Percentiles rank a stretch among this genome's conserved stretches.
These are phyloP conservation scores for Telenomus remus DNA, from an alignment of 1,140 invertebrate species.

Conservation along the genomic window DNA sequence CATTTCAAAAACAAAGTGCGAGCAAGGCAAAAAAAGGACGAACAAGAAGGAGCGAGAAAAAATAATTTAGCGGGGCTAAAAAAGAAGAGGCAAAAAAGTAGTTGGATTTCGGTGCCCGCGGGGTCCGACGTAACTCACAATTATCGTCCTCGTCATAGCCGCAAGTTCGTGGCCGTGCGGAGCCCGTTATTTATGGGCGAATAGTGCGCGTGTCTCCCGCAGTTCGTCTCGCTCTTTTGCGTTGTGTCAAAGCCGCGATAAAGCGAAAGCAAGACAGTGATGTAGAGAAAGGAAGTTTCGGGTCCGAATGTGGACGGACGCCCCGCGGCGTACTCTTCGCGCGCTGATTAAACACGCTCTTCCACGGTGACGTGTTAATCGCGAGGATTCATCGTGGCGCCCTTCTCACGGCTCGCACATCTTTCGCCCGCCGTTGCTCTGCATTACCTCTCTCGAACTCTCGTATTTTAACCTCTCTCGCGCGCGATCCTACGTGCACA, in stretches of 20 bases:
- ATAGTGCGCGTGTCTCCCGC: slow-evolving; percentile 51
- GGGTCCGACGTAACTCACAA: slow-evolving; percentile 65
- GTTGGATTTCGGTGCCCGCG: slow-evolving; percentile 37
- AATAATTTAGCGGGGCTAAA: slow-evolving; percentile 22
- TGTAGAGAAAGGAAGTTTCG: slow-evolving; percentile 55
- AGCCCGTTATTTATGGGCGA: slow-evolving; percentile 67
- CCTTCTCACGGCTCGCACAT: slow-evolving; percentile 53
- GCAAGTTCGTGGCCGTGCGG: slow-evolving; percentile 54
- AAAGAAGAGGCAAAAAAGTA: slow-evolving; percentile 26
- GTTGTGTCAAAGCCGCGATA: slow-evolving; percentile 16
- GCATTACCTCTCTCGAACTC: slow-evolving; percentile 23
- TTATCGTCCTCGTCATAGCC: slow-evolving; percentile 67
- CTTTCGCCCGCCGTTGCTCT: slow-evolving; percentile 30
- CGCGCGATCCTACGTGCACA: slow-evolving; percentile 22
- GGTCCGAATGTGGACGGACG: slow-evolving; percentile 68
- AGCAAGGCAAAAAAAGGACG: slow-evolving; percentile 18
- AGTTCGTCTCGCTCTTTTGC: slow-evolving; percentile 33
- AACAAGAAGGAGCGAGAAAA: slow-evolving; percentile 32
- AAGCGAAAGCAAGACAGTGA: slow-evolving; percentile 42
- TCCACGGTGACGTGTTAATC: slow-evolving; percentile 71
- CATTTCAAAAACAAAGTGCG: slow-evolving; percentile 45
- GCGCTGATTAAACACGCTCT: slow-evolving; percentile 71
- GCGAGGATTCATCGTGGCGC: slow-evolving; percentile 68
- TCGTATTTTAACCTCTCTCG: slow-evolving; percentile 42
- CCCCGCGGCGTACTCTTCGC: slow-evolving; percentile 68